Conservation (phyloP, 2,797 vertebrate genomes). For the Poecilia wingei region DNA sequence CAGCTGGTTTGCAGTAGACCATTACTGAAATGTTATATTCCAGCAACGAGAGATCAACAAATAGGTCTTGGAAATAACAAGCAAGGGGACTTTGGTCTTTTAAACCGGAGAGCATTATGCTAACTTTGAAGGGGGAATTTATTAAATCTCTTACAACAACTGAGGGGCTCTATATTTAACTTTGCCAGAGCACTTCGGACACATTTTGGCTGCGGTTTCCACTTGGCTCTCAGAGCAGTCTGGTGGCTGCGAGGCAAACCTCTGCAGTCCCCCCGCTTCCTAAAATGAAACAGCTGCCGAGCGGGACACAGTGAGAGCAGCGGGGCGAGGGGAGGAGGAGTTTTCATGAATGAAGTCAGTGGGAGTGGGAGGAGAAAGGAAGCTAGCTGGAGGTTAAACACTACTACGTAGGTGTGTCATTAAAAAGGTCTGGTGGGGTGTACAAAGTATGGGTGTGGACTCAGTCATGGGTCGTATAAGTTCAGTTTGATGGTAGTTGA, state of each 20-base stretch:
- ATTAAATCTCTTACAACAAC: conserved; percentile 79
- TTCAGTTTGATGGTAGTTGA: conserved; percentile 68
- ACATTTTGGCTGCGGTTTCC: conserved; percentile 75
- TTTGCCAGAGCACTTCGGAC: conserved; percentile 78
- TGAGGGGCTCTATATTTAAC: conserved; percentile 83
- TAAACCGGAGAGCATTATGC: conserved; percentile 71
- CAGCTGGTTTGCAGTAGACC: conserved; percentile 75
- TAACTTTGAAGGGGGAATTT: conserved; percentile 76
- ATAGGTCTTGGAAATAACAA: conserved; percentile 73
- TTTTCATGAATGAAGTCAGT: conserved; percentile 80
- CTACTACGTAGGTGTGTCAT: conserved; percentile 74
- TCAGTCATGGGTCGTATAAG: conserved; percentile 70
- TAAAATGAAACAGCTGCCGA: conserved; percentile 86
- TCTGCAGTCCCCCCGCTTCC: conserved; percentile 78
- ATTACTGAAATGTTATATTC: conserved; percentile 72
- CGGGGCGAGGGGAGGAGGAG: conserved; percentile 60
- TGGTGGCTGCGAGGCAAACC: conserved; percentile 79
- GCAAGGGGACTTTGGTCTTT: conserved; percentile 69
- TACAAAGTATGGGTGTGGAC: conserved; percentile 68
- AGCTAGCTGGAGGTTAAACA: conserved; percentile 50
- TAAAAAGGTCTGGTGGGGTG: conserved; percentile 44
- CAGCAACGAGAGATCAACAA: conserved; percentile 74
- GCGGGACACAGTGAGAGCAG: conserved; percentile 66
- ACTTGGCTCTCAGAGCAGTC: conserved; percentile 79
- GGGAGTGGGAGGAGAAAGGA: conserved; percentile 63